A percentile compares a stretch with the other conserved stretches of the same genome.
These are phyloP conservation scores for Gorilla gorilla DNA, from an alignment of 2,113 vertebrate genomes.

Conservation along the genomic window DNA sequence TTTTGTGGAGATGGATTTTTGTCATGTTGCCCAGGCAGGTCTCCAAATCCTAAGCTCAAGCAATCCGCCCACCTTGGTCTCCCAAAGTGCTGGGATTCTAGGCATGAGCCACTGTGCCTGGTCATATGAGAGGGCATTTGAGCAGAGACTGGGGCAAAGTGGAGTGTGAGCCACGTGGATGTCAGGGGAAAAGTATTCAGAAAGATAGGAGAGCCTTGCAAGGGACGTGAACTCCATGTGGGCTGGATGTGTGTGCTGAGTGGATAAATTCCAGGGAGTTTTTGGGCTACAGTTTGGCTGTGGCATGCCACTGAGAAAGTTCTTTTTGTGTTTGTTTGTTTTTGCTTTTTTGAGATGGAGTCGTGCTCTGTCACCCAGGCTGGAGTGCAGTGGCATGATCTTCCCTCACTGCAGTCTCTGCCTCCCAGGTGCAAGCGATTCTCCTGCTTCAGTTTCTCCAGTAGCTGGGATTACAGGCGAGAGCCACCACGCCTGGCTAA, in stretches of 20 bases:
- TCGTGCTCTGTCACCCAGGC: too few relatives aligned
- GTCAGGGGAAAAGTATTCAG: background rate
- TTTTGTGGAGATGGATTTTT: too few relatives aligned
- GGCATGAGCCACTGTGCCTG: background rate
- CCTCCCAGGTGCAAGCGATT: too few relatives aligned
- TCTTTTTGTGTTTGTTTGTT: background rate
- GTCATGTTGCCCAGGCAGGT: too few relatives aligned
- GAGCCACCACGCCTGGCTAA: too few relatives aligned
- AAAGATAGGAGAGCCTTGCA: background rate
- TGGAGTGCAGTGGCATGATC: too few relatives aligned
- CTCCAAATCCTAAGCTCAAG: too few relatives aligned
- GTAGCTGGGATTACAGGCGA: too few relatives aligned
- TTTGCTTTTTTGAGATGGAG: too few relatives aligned
- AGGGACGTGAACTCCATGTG: background rate
- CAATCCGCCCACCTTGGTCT: background rate
- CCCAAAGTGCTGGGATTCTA: background rate
- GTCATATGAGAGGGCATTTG: background rate
- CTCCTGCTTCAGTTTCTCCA: too few relatives aligned
- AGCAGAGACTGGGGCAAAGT: background rate
- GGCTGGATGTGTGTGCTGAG: background rate
- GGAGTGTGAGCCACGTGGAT: background rate
- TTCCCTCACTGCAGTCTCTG: too few relatives aligned
- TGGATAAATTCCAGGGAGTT: background rate
- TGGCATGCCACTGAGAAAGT: background rate
- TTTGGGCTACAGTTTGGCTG: background rate